phyloP scores from a whole-genome alignment of 2,113 vertebrate genomes.

The Plestiodon gilberti region DNA sequence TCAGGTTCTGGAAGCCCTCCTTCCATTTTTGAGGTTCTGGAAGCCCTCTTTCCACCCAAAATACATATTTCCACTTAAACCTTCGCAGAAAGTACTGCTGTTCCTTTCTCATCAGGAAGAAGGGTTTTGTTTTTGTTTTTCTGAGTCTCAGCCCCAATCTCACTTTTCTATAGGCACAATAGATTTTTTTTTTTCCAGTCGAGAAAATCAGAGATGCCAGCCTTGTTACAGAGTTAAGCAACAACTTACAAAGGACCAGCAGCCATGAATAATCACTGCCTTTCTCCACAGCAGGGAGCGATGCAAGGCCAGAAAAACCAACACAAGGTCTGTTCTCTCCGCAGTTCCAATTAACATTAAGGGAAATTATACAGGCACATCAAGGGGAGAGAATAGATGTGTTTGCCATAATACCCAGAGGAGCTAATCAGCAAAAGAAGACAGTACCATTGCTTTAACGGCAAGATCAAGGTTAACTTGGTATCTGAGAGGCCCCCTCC shows the following conservation, averaged over 20 bases:
- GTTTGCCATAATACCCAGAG: conserved; percentile 7
- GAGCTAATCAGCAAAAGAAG: conserved; percentile 26
- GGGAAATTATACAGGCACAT: not conserved
- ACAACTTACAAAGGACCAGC: conserved; percentile 22
- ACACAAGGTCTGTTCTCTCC: conserved; percentile 21
- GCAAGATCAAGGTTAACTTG: conserved; percentile 10
- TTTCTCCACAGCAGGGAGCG: conserved; percentile 27
- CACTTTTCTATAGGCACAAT: conserved; percentile 1
- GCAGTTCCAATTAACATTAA: conserved; percentile 26
- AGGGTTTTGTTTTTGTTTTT: not conserved
- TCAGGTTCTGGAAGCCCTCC: too few species aligned
- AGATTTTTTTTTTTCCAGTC: not conserved
- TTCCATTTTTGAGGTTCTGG: too few species aligned
- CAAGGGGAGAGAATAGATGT: conserved; percentile 28
- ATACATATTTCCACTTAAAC: not conserved
- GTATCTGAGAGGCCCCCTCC: not conserved
- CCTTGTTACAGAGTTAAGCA: not conserved
- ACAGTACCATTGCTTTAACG: conserved; percentile 27
- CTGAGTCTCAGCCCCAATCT: not conserved
- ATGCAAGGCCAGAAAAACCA: conserved; percentile 19
- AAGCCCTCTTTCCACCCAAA: too few species aligned
- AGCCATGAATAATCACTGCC: conserved; percentile 17
- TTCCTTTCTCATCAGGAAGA: not conserved
- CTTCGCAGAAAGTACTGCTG: too few species aligned
- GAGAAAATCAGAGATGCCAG: not conserved